phyloP scores from a whole-genome alignment of 2,888 invertebrate genomes.

The Netelia fuscicornis region DNA sequence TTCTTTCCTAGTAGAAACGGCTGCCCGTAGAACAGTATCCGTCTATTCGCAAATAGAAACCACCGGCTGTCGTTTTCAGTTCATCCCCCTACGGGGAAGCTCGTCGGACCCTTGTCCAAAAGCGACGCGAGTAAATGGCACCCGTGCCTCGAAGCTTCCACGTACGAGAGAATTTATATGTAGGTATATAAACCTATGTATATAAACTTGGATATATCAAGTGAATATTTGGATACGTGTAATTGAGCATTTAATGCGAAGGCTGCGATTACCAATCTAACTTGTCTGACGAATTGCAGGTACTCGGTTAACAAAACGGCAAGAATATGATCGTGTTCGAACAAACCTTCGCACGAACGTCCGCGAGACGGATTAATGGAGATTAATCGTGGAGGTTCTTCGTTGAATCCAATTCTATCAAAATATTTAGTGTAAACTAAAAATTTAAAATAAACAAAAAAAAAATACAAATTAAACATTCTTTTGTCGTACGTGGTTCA shows the following conservation, averaged over 20 bases:
- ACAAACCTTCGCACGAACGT: not conserved
- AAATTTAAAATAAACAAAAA: too few relatives aligned
- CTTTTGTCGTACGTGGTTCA: too few relatives aligned
- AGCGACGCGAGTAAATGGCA: constrained; percentile 35
- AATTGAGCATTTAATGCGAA: constrained; percentile 34
- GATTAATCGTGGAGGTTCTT: too few relatives aligned
- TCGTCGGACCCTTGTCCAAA: constrained; percentile 50
- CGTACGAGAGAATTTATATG: constrained; percentile 1
- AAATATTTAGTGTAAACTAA: too few relatives aligned
- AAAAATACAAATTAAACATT: too few relatives aligned
- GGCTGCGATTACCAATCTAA: not conserved
- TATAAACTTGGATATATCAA: constrained; percentile 1
- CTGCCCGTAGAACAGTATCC: constrained; percentile 18
- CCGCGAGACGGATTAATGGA: too few relatives aligned
- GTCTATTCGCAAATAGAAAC: constrained; percentile 48
- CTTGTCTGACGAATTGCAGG: not conserved
- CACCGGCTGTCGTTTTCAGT: constrained; percentile 56
- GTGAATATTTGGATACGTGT: constrained; percentile 30
- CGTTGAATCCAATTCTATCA: too few relatives aligned
- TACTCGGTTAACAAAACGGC: not conserved
- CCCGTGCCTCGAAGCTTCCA: constrained; percentile 29
- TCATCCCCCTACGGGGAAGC: constrained; percentile 42
- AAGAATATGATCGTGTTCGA: not conserved
- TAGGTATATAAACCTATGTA: not conserved
- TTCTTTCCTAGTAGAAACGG: constrained; percentile 23